Percentiles rank a stretch among this genome's conserved stretches.
Conservation (phyloP, 2,113 vertebrate genomes). For the Nibea coibor region DNA sequence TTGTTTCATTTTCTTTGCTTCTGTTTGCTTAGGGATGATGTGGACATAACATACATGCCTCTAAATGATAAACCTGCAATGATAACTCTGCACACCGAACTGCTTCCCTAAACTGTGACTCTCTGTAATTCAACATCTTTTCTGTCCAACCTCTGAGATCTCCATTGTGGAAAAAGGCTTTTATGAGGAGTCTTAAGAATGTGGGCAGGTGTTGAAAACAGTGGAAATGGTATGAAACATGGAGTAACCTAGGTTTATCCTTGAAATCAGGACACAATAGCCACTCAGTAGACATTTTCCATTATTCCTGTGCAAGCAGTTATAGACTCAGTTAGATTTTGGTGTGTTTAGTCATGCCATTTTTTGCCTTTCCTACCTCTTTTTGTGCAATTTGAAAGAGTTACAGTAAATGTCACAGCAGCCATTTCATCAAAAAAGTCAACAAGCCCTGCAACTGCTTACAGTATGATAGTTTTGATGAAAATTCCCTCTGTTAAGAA, state of each 20-base stretch:
- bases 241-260: constrained; percentile 43
- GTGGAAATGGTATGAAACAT: not conserved
- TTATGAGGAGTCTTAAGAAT: constrained; percentile 5
- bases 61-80: not conserved
- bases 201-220: constrained; percentile 24
- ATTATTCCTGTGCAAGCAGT: not conserved
- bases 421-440: no score
- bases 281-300: not conserved
- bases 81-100: not conserved
- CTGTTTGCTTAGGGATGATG: not conserved
- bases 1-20: not conserved
- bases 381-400: no score
- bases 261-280: constrained; percentile 44
- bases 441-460: not conserved
- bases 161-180: constrained; percentile 27
- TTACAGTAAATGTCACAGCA: no score
- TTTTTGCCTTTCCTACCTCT: no score
- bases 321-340: constrained; percentile 1
- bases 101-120: not conserved
- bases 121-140: constrained; percentile 6
- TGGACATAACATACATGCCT: not conserved
- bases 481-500: not conserved
- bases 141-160: not conserved
- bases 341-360: not conserved
- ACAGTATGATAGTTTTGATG: not conserved